Evolutionary conservation across 2,888 invertebrate species (phyloP).

Genomic region (Priapulus caudatus): DNA sequence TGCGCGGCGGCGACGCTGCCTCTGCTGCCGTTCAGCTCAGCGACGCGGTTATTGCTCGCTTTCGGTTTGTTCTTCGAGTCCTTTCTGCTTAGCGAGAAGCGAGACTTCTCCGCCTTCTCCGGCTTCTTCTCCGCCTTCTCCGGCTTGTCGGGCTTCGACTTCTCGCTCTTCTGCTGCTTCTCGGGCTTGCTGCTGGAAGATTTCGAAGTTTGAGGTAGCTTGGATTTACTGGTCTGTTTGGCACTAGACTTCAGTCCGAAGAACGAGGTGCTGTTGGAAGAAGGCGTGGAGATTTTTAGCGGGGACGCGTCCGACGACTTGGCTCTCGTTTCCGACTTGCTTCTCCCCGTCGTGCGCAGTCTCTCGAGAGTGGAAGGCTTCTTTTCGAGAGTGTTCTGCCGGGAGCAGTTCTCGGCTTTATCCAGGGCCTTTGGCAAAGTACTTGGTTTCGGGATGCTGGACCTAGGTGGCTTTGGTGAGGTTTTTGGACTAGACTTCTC

Average conservation of each 20-base stretch:
- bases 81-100: constrained; percentile 1
- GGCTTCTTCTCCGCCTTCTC: constrained; percentile 29
- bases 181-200: background rate
- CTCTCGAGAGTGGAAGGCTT: no score
- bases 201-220: constrained; percentile 12
- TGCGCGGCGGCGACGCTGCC: constrained; percentile 20
- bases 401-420: no score
- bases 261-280: no score
- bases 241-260: no score
- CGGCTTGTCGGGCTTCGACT: constrained; percentile 1
- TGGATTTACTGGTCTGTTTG: constrained; percentile 18
- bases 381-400: no score
- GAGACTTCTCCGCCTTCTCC: background rate
- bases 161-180: background rate
- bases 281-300: constrained; percentile 12
- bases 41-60: background rate
- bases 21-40: background rate
- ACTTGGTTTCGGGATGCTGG: no score
- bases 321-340: constrained; percentile 2
- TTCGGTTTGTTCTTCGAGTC: constrained; percentile 7
- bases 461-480: no score
- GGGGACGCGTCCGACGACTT: constrained; percentile 12
- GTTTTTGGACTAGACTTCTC: no score
- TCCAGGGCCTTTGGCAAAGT: no score
- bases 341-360: background rate